Percentiles rank a stretch among this genome's conserved stretches.
Evolutionary conservation across 1,140 invertebrate species (phyloP).

Genomic region (Schmidtea mediterranea): DNA sequence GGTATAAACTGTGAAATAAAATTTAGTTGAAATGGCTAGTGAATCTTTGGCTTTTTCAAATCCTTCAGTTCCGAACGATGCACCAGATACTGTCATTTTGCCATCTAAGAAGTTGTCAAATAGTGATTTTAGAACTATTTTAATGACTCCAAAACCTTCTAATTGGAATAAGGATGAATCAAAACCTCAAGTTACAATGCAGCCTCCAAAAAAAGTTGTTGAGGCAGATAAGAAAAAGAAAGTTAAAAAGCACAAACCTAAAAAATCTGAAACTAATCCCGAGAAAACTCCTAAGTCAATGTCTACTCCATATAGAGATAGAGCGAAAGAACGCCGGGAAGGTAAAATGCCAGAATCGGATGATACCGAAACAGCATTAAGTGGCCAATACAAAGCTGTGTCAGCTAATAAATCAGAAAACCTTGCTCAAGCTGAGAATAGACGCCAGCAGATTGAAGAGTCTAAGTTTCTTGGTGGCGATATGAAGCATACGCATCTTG

Average conservation of each 20-base stretch:
- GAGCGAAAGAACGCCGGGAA: conserved; percentile 2
- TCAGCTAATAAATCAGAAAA: neutral
- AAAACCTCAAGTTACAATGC: neutral
- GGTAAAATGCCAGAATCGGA: neutral
- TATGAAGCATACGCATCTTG: conserved; percentile 98
- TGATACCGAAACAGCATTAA: neutral
- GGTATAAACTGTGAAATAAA: too few relatives aligned
- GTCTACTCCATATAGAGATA: neutral
- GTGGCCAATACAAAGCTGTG: neutral
- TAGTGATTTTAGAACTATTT: neutral
- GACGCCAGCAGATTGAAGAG: conserved; percentile 29
- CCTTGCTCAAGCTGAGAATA: neutral
- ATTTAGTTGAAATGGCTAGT: too few relatives aligned
- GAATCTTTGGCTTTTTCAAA: too few relatives aligned
- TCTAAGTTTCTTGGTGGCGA: conserved; percentile 99
- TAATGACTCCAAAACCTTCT: neutral
- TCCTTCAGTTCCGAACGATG: too few relatives aligned
- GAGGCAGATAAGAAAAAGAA: neutral
- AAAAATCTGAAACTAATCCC: neutral
- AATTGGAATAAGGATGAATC: neutral
- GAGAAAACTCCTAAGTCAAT: neutral
- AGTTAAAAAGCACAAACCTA: neutral
- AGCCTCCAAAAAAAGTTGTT: too few relatives aligned
- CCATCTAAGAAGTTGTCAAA: too few relatives aligned
- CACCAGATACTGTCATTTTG: too few relatives aligned